phyloP scores from a whole-genome alignment of 2,797 vertebrate species.

The Schizopygopsis malacanthus region DNA sequence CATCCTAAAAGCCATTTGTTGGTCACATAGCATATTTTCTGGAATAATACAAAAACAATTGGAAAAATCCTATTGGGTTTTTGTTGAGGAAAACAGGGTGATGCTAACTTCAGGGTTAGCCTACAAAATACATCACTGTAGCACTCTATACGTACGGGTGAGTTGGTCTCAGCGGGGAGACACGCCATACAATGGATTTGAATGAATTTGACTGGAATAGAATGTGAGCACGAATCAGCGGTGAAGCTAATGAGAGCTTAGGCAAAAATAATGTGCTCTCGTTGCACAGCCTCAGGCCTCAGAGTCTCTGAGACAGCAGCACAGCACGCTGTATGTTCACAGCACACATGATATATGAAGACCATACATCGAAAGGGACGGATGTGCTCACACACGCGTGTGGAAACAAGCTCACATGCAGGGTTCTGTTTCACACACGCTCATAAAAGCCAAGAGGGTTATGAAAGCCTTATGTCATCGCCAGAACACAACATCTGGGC shows the following conservation, averaged over 20 bases:
- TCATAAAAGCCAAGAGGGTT: slow-evolving; percentile 38
- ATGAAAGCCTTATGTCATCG: slow-evolving; percentile 30
- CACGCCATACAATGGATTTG: slow-evolving; percentile 13
- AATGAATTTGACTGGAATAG: slow-evolving; percentile 61
- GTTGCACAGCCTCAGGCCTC: slow-evolving; percentile 69
- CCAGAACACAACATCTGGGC: slow-evolving; percentile 44
- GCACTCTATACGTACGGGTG: slow-evolving; percentile 55
- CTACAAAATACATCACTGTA: neutral
- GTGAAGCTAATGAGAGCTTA: slow-evolving; percentile 69
- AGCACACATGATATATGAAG: slow-evolving; percentile 37
- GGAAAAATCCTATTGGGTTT: neutral
- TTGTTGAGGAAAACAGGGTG: neutral
- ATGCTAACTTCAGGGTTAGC: neutral
- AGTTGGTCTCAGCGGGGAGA: slow-evolving; percentile 53
- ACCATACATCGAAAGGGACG: slow-evolving; percentile 5
- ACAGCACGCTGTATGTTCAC: slow-evolving; percentile 33
- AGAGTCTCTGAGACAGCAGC: slow-evolving; percentile 26
- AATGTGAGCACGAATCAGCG: slow-evolving; percentile 73
- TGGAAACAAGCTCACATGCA: slow-evolving; percentile 27
- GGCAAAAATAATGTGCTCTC: slow-evolving; percentile 72
- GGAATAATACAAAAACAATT: neutral
- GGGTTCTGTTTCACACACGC: slow-evolving; percentile 23
- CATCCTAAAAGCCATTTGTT: neutral
- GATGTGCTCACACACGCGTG: slow-evolving; percentile 22
- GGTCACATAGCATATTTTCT: too few species aligned